Base-by-base conservation (phyloP, 2,888 invertebrate genomes). In the Lasioglossum marginatum region DNA sequence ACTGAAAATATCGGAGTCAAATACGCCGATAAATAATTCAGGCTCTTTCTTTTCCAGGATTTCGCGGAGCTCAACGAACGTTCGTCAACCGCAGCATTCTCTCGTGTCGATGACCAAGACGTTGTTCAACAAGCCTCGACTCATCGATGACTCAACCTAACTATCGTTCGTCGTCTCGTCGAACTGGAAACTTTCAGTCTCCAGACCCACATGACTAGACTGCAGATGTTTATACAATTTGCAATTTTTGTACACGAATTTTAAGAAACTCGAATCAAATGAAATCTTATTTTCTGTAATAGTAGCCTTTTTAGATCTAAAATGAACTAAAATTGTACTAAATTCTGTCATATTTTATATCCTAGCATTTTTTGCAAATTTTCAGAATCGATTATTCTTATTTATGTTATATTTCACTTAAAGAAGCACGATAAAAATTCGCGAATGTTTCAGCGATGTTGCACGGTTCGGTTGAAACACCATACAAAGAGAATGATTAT, bases 11-110 rank as follows among this genome's bases (percentile, higher is more conserved):
- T 88, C 82, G 73, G 57, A 82, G 57, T 83, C 78, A 82, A 82
- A 82, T 40, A 34, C 83, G 4, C 12, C 81, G 75, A 82, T 88
- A 86, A 90, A 86, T 82, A 88, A 87, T 89, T 84, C 86, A 86
- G 34, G 8, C 68, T 66, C 12, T 14, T 63, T 48, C 74, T 37
- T 82, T 77, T 48, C 43, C 71, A 23, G 60, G 43, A 79, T 60
- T 70, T 72, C 74, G 37, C 52, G 45, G 16, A 12, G n/a, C 12
- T 12, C 72, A 23, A 48, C 43, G 48, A 37, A 43, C 34, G 68
- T 68, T 23, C 34, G 37, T 23, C 37, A 10, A 23, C 37, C 68
- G 34, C 34, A 23, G 23, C 31, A 23, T n/a, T 37, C 12, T 23
- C 4, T 40, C 37, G 10, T 34, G 23, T 19, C 68, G 27, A 60